A percentile compares a stretch with the other conserved stretches of the same genome.
phyloP scores from a whole-genome alignment of 2,888 invertebrate genomes.

The Dorcus parallelipipedus region DNA sequence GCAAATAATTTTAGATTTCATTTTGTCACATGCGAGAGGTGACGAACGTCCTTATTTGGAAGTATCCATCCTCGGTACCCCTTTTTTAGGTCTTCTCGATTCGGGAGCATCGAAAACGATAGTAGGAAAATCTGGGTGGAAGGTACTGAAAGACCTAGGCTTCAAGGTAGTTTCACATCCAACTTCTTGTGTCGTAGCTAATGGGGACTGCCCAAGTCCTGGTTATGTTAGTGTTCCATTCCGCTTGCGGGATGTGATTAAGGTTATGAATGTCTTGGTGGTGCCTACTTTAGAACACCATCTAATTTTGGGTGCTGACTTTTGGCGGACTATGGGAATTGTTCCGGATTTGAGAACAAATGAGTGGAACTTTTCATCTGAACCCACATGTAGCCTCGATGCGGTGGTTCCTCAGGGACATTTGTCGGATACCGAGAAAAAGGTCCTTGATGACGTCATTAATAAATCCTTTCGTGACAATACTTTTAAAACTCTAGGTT shows the following conservation, averaged over 20 bases:
- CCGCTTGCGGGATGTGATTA: constrained; percentile 6
- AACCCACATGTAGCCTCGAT: neutral
- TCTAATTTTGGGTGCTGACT: constrained; percentile 20
- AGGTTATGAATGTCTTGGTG: constrained; percentile 14
- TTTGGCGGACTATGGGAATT: constrained; percentile 16
- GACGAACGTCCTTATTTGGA: constrained; percentile 10
- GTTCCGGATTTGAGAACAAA: constrained; percentile 9
- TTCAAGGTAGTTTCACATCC: no score
- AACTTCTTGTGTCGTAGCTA: constrained; percentile 11
- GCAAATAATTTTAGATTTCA: neutral
- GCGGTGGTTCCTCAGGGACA: neutral
- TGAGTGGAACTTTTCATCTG: constrained; percentile 8
- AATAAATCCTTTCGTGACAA: neutral
- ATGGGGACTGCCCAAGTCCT: constrained; percentile 14
- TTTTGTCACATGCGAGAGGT: constrained; percentile 1
- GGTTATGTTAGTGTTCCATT: constrained; percentile 5
- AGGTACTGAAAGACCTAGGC: no score
- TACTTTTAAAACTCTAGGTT: no score
- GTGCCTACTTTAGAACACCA: constrained; percentile 14
- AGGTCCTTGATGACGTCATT: neutral
- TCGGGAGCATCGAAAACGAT: constrained; percentile 3
- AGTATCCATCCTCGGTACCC: neutral
- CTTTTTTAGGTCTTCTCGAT: constrained; percentile 8
- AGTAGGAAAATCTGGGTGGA: no score
- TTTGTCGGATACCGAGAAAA: neutral